Evolutionary conservation across 2,888 invertebrate genomes (phyloP).

Genomic region (Xanthorhoe designata): DNA sequence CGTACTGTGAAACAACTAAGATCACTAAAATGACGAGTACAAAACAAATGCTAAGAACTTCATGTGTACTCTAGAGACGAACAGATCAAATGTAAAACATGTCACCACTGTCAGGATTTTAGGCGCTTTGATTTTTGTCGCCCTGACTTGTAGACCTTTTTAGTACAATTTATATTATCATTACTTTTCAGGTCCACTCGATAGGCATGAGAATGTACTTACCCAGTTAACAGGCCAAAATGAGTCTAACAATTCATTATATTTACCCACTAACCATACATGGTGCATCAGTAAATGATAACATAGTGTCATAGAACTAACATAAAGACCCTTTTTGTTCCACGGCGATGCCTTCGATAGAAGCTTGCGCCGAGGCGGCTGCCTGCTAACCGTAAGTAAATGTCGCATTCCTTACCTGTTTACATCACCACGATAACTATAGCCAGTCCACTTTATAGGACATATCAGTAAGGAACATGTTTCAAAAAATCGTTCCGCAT

Average conservation of each 20-base stretch:
- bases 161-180: not conserved
- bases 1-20: no score
- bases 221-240: not conserved
- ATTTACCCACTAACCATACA: slow-evolving; percentile 15
- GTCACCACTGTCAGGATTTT: not conserved
- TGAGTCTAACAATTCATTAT: not conserved
- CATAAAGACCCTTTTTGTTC: slow-evolving; percentile 61
- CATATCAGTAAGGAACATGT: not conserved
- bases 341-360: slow-evolving; percentile 66
- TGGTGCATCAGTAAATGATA: slow-evolving; percentile 70
- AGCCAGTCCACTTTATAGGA: not conserved
- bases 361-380: slow-evolving; percentile 69
- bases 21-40: no score
- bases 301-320: slow-evolving; percentile 58
- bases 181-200: not conserved
- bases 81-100: not conserved
- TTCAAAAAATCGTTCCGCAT: not conserved
- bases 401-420: slow-evolving; percentile 51
- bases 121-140: not conserved
- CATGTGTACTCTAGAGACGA: no score
- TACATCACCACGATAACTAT: slow-evolving; percentile 9
- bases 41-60: no score
- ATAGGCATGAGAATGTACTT: not conserved
- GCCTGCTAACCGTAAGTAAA: slow-evolving; percentile 75
- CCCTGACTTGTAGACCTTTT: not conserved